phyloP scores from a whole-genome alignment of 2,113 vertebrate genomes.

The Phaethornis superciliosus region DNA sequence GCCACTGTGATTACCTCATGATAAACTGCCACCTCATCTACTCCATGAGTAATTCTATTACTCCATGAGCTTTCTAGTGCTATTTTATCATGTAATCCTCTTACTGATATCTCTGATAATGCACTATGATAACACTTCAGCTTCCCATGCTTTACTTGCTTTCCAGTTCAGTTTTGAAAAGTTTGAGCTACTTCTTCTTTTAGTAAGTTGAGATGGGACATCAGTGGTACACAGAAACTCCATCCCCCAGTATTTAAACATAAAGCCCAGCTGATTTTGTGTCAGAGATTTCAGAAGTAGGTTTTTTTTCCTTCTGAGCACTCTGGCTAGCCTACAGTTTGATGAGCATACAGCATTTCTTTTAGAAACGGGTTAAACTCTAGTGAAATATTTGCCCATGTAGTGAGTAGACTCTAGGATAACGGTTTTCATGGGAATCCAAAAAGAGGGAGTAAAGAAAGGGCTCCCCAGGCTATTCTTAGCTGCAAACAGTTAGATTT shows the following conservation, averaged over 20 bases:
- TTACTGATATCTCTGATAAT: not conserved
- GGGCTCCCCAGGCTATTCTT: conserved; percentile 70
- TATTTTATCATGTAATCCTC: not conserved
- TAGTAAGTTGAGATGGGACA: not conserved
- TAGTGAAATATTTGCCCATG: conserved; percentile 63
- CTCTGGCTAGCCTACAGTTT: not conserved
- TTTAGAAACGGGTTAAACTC: conserved; percentile 63
- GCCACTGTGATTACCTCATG: not conserved
- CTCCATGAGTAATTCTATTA: not conserved
- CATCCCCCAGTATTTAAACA: not conserved
- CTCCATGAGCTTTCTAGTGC: not conserved
- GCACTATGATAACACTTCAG: not conserved
- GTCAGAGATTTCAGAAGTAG: not conserved
- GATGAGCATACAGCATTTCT: conserved; percentile 34
- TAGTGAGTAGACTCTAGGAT: conserved; percentile 54
- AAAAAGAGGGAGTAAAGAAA: conserved; percentile 33
- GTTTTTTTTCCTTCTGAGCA: not conserved
- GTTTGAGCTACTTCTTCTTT: not conserved
- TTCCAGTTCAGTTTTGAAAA: not conserved
- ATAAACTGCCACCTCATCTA: conserved; percentile 30
- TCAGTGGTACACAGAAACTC: not conserved
- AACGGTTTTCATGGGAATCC: conserved; percentile 74
- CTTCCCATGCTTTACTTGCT: not conserved
- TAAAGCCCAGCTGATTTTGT: conserved; percentile 12
- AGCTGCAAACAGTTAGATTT: conserved; percentile 64